Conservation (phyloP, 2,113 vertebrate species). For the Cololabis saira region DNA sequence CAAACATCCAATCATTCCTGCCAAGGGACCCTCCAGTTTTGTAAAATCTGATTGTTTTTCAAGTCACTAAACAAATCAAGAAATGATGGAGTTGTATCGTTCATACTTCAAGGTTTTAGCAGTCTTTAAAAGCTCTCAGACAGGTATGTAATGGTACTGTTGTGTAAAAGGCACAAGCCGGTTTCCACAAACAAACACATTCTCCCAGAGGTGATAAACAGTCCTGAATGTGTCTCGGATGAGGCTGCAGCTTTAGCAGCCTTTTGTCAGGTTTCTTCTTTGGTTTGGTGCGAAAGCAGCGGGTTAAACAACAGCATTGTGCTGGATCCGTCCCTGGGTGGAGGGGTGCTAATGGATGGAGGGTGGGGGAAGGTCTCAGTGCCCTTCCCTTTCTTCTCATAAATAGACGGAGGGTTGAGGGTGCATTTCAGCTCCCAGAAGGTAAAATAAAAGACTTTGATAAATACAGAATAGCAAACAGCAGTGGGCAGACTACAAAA, state of each 20-base stretch:
- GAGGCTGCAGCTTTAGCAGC: conserved; percentile 15
- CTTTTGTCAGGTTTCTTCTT: conserved; percentile 52
- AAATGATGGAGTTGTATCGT: too few relatives aligned
- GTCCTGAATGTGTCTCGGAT: conserved; percentile 25
- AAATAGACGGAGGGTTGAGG: conserved; percentile 44
- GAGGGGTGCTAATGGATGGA: conserved; percentile 28
- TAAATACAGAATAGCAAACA: conserved; percentile 45
- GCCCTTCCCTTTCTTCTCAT: conserved; percentile 51
- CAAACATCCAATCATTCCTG: not conserved
- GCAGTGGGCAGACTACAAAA: conserved; percentile 37
- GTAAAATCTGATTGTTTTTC: too few relatives aligned
- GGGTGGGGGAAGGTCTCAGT: conserved; percentile 30
- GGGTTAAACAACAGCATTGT: conserved; percentile 57
- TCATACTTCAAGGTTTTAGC: too few relatives aligned
- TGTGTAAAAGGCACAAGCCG: not conserved
- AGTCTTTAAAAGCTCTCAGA: too few relatives aligned
- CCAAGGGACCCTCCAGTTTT: too few relatives aligned
- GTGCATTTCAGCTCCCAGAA: conserved; percentile 37
- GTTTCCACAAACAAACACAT: conserved; percentile 35
- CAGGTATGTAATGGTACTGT: not conserved
- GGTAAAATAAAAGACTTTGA: conserved; percentile 47
- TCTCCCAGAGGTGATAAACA: conserved; percentile 24
- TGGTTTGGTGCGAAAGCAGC: conserved; percentile 17
- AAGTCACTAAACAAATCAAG: too few relatives aligned
- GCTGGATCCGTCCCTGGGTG: conserved; percentile 49